Base-by-base conservation (phyloP, 2,797 vertebrate species). In the Micromesistius poutassou region DNA sequence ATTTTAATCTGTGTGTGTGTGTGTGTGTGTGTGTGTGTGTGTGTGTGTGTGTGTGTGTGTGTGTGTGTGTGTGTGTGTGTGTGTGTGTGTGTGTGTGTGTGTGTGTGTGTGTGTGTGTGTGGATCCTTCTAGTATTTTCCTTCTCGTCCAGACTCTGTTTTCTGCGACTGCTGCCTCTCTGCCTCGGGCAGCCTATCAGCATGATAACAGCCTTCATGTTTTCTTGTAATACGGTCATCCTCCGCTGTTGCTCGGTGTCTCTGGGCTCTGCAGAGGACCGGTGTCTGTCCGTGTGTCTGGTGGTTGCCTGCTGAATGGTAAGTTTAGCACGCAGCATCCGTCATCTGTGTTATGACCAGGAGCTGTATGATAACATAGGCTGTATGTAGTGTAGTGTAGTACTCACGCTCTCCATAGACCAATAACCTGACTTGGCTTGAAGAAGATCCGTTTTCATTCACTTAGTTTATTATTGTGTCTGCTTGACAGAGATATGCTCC, bases 311-410 rank as follows among this genome's bases (percentile, higher is more conserved):
- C 46, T 62, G 55, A 62, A 62, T 62, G 55, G 55, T 62, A 62
- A 62, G 55, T 68, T n/a, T 13, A 28, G 62, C 62, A 28, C 28
- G 62, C 85, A 82, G 77, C 40, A 83, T 79, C 82, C 0, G 81
- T 82, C 81, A 14, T 78, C 81, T 84, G 76, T 79, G 73, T 83
- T 79, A 81, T 79, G 62, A 68, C 62, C 25, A 28, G 62, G 62
- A 68, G 62, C 19, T 28, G 4, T 4, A n/a, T 25, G 28, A 68
- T 68, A 28, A 68, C 28, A 68, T 13, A 28, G 62, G 62, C 62
- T 68, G 62, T 28, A 25, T 28, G 62, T 62, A 62, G 22, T 68
- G n/a, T 28, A 28, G 62, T 68, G 62, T 13, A 68, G 25, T 68
- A 68, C 62, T 28, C 62, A 3, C 2, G 62, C 62, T 68, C 62